phyloP scores from a whole-genome alignment of 2,888 invertebrate species.

The Caenorhabditis imperialis region DNA sequence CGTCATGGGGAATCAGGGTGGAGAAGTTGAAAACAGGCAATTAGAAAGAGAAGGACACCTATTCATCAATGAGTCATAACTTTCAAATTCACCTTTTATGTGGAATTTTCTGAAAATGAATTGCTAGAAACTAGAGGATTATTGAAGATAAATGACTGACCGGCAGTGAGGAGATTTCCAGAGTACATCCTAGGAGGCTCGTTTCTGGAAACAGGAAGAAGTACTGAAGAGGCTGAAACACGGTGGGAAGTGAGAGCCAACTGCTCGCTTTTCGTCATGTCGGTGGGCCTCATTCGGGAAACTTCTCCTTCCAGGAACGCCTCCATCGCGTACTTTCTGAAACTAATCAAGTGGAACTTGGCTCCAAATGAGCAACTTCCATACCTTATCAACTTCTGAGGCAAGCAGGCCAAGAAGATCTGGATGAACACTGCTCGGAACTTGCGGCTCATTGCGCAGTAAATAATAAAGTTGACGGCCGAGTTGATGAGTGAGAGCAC shows the following conservation, averaged over 20 bases:
- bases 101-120: slow-evolving; percentile 40
- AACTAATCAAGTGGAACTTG: no score
- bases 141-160: slow-evolving; percentile 17
- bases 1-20: slow-evolving; percentile 12
- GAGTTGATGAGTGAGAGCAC: slow-evolving; percentile 75
- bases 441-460: slow-evolving; percentile 77
- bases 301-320: slow-evolving; percentile 56
- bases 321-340: slow-evolving; percentile 60
- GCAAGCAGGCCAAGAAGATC: slow-evolving; percentile 68
- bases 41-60: slow-evolving; percentile 29
- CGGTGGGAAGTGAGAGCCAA: slow-evolving; percentile 62
- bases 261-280: slow-evolving; percentile 68
- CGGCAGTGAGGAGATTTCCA: slow-evolving; percentile 57
- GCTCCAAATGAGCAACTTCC: no score
- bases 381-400: slow-evolving; percentile 58
- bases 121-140: background rate
- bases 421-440: slow-evolving; percentile 76
- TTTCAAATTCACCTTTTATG: slow-evolving; percentile 18
- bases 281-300: slow-evolving; percentile 57
- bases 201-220: slow-evolving; percentile 46
- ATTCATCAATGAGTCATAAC: no score
- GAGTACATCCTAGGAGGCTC: slow-evolving; percentile 54
- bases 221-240: slow-evolving; percentile 60
- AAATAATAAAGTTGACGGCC: slow-evolving; percentile 77
- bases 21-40: slow-evolving; percentile 3